Evolutionary conservation across 2,888 invertebrate species (phyloP).

Genomic region (Leucophenga maculata): DNA sequence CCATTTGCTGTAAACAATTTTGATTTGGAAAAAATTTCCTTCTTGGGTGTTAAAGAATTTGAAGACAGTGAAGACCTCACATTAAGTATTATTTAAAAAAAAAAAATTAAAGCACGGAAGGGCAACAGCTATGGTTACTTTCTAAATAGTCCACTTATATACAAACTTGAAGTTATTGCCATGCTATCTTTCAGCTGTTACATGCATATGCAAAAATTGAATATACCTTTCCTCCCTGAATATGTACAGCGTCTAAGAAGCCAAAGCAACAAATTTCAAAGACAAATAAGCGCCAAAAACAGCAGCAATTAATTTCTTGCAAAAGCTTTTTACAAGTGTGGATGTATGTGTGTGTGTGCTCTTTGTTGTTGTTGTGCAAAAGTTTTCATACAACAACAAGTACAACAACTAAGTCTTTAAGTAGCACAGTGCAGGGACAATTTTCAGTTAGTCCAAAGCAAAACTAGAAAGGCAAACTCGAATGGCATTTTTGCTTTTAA

Average conservation of each 20-base stretch:
- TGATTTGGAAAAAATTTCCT: no score
- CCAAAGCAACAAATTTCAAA: conserved; percentile 62
- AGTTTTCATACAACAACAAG: conserved; percentile 7
- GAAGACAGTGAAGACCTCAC: no score
- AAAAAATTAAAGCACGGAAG: no score
- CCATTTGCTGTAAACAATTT: no score
- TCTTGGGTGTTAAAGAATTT: no score
- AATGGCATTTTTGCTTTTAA: neutral
- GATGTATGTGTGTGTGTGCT: neutral
- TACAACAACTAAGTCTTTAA: conserved; percentile 15
- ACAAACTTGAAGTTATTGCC: no score
- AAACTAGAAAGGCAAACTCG: neutral
- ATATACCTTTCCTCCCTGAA: no score
- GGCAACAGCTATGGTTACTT: no score
- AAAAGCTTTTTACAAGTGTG: neutral
- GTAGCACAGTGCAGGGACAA: conserved; percentile 14
- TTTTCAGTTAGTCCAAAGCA: conserved; percentile 33
- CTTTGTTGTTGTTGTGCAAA: neutral
- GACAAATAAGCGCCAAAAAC: conserved; percentile 67
- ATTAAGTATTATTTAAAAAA: no score
- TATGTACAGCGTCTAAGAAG: neutral
- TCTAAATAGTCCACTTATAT: no score
- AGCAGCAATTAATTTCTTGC: conserved; percentile 62
- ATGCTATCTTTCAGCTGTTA: neutral
- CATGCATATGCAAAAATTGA: neutral